A percentile compares a stretch with the other conserved stretches of the same genome.
Evolutionary conservation across 2,113 vertebrate species (phyloP).

Genomic region (Thunnus maccoyii): DNA sequence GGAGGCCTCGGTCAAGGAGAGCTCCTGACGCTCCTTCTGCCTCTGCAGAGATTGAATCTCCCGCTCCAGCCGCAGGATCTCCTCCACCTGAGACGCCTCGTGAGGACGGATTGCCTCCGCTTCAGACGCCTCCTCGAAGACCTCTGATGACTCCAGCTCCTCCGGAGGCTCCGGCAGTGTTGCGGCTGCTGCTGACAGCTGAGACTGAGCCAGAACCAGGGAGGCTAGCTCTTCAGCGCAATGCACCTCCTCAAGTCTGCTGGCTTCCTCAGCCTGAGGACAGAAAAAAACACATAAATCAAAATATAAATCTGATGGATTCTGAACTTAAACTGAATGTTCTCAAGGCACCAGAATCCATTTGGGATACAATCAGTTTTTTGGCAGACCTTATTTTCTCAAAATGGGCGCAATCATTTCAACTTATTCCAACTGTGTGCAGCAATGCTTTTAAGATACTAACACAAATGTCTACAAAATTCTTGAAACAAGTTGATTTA

Average conservation of each 20-base stretch:
- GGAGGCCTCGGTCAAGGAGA: slow-evolving; percentile 91
- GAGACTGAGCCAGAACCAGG: slow-evolving; percentile 25
- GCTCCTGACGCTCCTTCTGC: slow-evolving; percentile 95
- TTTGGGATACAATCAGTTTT: no score
- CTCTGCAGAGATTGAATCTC: slow-evolving; percentile 95
- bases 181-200: not conserved
- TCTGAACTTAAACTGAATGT: not conserved
- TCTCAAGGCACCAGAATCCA: no score
- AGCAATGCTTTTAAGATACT: no score
- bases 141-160: slow-evolving; percentile 32
- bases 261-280: slow-evolving; percentile 69
- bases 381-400: no score
- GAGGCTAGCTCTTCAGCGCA: slow-evolving; percentile 22
- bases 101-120: slow-evolving; percentile 83
- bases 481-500: no score
- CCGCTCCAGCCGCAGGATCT: slow-evolving; percentile 95
- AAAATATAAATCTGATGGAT: not conserved
- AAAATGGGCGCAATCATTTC: no score
- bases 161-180: not conserved
- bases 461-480: no score
- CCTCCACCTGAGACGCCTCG: slow-evolving; percentile 94
- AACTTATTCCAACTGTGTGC: no score
- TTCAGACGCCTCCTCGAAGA: slow-evolving; percentile 65
- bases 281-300: not conserved
- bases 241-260: slow-evolving; percentile 55